A percentile compares a stretch with the other conserved stretches of the same genome.
Evolutionary conservation across 2,797 vertebrate species (phyloP).

Genomic region (Acanthurus tractus): DNA sequence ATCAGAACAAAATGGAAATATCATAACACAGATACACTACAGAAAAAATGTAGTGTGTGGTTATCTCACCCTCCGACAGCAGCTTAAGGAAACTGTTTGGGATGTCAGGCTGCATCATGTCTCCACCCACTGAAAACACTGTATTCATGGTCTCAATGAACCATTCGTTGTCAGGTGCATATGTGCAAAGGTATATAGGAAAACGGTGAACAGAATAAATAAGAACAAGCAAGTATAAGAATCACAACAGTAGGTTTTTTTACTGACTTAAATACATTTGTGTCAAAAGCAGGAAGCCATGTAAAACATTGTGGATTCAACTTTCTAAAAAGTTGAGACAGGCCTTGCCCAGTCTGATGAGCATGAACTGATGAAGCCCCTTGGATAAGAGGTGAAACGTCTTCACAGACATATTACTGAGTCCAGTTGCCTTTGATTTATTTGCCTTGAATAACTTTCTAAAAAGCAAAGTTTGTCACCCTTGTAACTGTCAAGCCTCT

Average conservation of each 20-base stretch:
- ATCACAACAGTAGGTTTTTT: not conserved
- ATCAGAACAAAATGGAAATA: not conserved
- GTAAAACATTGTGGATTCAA: not conserved
- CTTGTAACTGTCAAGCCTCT: not conserved
- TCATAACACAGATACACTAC: not conserved
- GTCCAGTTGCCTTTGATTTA: too few relatives aligned
- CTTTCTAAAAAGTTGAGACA: not conserved
- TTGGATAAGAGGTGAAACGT: too few relatives aligned
- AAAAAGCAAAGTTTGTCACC: not conserved
- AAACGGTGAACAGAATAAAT: constrained; percentile 50
- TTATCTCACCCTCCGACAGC: constrained; percentile 91
- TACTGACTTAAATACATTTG: not conserved
- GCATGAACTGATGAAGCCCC: too few relatives aligned
- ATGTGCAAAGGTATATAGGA: constrained; percentile 90
- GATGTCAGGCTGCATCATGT: constrained; percentile 92
- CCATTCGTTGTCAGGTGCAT: constrained; percentile 96
- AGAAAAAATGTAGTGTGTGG: not conserved
- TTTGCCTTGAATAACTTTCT: too few relatives aligned
- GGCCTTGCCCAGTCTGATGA: too few relatives aligned
- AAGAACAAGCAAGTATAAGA: constrained; percentile 6
- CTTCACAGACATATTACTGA: too few relatives aligned
- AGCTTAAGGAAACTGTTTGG: constrained; percentile 93
- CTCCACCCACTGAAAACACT: constrained; percentile 94
- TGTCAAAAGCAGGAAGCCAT: not conserved
- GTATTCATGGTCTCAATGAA: constrained; percentile 98